These are phyloP conservation scores for Callaeas wilsoni DNA, from an alignment of 2,113 vertebrate genomes.

Conservation along the genomic window DNA sequence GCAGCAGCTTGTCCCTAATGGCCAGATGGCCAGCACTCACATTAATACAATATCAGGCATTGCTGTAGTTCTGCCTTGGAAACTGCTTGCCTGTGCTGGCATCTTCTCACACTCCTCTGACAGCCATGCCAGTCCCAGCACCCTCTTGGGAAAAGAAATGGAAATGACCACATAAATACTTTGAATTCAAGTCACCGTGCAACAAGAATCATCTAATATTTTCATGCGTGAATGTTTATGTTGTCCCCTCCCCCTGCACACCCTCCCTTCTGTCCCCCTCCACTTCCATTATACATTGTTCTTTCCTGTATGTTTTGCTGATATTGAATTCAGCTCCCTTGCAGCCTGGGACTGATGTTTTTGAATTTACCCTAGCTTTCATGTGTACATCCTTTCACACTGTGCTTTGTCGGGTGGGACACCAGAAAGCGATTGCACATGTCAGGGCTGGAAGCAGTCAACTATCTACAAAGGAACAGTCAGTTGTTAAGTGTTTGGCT, in stretches of 20 bases:
- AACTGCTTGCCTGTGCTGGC: slow-evolving; percentile 75
- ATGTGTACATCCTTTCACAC: slow-evolving; percentile 61
- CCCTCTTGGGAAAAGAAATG: slow-evolving; percentile 62
- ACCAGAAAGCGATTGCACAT: background rate
- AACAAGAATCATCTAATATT: slow-evolving; percentile 49
- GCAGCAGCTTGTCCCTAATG: slow-evolving; percentile 62
- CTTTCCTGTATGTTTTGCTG: slow-evolving; percentile 32
- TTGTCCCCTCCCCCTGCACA: background rate
- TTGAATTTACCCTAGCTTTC: slow-evolving; percentile 17
- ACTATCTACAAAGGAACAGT: slow-evolving; percentile 29
- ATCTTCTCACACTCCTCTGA: slow-evolving; percentile 67
- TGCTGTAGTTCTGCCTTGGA: slow-evolving; percentile 74
- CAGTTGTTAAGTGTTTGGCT: slow-evolving; percentile 17
- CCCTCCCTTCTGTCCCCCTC: background rate
- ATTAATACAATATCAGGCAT: slow-evolving; percentile 65
- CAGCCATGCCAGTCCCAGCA: slow-evolving; percentile 53
- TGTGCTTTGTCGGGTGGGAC: slow-evolving; percentile 22
- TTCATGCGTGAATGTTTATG: background rate
- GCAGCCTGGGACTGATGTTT: slow-evolving; percentile 7
- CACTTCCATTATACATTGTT: slow-evolving; percentile 1
- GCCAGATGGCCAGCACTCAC: slow-evolving; percentile 74
- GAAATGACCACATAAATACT: slow-evolving; percentile 69
- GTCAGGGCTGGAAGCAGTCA: slow-evolving; percentile 50
- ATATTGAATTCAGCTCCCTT: slow-evolving; percentile 1
- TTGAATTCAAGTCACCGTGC: slow-evolving; percentile 71